phyloP scores from a whole-genome alignment of 1,140 invertebrate genomes.

The Trichonephila inaurata region DNA sequence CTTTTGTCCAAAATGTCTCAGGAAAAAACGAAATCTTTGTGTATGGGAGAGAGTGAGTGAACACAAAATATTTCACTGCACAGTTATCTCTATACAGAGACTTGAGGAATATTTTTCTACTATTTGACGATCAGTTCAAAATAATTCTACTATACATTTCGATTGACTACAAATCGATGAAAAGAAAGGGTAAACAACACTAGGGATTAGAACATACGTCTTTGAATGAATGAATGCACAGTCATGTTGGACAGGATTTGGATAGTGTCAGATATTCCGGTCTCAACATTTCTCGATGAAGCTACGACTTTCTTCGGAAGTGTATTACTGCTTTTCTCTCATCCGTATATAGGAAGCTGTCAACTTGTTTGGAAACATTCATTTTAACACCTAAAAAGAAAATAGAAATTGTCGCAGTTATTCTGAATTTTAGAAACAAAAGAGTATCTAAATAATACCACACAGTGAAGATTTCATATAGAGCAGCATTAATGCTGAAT shows the following conservation, averaged over 20 bases:
- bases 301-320: background rate
- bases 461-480: no score
- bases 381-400: background rate
- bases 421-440: no score
- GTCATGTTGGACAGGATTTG: background rate
- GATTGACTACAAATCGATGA: background rate
- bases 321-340: background rate
- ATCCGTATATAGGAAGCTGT: background rate
- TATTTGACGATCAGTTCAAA: background rate
- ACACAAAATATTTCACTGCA: background rate
- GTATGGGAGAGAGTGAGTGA: background rate
- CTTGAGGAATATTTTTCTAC: background rate
- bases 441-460: no score
- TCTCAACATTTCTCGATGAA: background rate
- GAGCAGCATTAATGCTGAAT: no score
- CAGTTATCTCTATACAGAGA: background rate
- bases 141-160: background rate
- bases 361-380: background rate
- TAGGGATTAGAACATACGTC: background rate
- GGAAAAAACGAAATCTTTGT: background rate
- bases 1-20: no score
- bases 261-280: background rate
- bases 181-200: background rate
- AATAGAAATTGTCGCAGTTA: background rate
- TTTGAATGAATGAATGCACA: background rate